Conservation (phyloP, 2,888 invertebrate species). For the Plagiodera versicolora region DNA sequence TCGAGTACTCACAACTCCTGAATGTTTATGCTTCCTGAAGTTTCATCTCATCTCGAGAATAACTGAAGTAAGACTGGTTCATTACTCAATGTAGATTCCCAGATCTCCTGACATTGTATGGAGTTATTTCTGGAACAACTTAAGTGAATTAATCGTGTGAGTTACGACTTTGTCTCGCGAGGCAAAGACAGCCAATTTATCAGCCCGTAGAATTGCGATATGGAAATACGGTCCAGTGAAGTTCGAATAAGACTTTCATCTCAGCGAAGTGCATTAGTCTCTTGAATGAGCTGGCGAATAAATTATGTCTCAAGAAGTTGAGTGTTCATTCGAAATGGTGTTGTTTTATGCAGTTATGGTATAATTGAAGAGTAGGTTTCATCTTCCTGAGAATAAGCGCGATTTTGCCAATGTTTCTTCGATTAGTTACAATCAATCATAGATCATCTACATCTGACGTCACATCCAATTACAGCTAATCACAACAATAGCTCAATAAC, state of each 20-base stretch:
- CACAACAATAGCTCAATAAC: no score
- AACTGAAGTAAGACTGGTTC: not conserved
- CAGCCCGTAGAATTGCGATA: not conserved
- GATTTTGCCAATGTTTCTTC: no score
- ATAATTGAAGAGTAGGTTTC: no score
- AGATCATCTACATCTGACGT: no score
- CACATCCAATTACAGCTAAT: no score
- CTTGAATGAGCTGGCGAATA: not conserved
- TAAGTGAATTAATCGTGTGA: conserved; percentile 1
- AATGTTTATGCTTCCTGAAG: no score
- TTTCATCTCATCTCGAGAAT: not conserved
- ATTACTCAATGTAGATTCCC: not conserved
- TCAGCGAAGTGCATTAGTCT: not conserved
- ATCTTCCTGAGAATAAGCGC: no score
- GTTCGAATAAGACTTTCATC: not conserved
- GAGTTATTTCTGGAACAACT: not conserved
- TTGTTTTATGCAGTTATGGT: no score
- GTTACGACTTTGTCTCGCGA: not conserved
- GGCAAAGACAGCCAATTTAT: conserved; percentile 1
- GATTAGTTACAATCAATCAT: no score
- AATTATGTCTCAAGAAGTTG: not conserved
- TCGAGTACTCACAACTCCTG: no score
- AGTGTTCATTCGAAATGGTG: not conserved
- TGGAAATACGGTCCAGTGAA: not conserved
- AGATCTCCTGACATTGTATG: not conserved